Evolutionary conservation across 1,140 invertebrate genomes (phyloP), one percentile per base, ranked within the genome.

Genomic region (Theocolax elegans): DNA sequence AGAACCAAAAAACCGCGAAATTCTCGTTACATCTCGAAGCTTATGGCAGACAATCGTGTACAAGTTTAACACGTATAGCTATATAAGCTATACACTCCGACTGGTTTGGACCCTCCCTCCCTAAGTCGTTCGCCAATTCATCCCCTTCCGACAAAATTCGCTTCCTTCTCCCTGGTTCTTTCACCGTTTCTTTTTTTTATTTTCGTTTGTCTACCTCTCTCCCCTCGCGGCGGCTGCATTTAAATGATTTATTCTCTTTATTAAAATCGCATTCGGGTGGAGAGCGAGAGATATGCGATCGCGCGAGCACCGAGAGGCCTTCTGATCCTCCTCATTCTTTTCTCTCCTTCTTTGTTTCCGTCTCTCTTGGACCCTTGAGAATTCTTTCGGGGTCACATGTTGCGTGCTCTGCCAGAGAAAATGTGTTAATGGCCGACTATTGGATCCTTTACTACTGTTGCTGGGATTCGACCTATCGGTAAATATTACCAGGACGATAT

Each of bases 181-280:
- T 35, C 10, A 35, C 31, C 10, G 10, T 35, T 35, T 35, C 10
- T 35, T 35, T 35, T 35, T 10, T 10, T 35, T 35, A 6, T 10
- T 35, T 35, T 35, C 31, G 4, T 35, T 35, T 10, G 4, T 35
- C 29, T 12, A n/a, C 15, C 29, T 58, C 10, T 19, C 15, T 65
- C 67, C 44, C 64, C 46, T 64, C 59, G 51, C 44, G 10, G 19
- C 25, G 49, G 42, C 49, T 51, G 62, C 62, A 75, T 75, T 76
- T 70, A 75, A 74, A 76, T 77, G 72, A 77, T 75, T 76, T 75
- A 76, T 75, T 77, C 74, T 72, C 62, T 71, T 77, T 74, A 74
- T 75, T 77, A 75, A 76, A 75, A 74, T 72, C 68, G 70, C 67
- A 76, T 75, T 72, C 66, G 44, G 64, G 68, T n/a, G n/a, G n/a